phyloP scores from a whole-genome alignment of 2,888 invertebrate genomes.

The Resseliella maxima region DNA sequence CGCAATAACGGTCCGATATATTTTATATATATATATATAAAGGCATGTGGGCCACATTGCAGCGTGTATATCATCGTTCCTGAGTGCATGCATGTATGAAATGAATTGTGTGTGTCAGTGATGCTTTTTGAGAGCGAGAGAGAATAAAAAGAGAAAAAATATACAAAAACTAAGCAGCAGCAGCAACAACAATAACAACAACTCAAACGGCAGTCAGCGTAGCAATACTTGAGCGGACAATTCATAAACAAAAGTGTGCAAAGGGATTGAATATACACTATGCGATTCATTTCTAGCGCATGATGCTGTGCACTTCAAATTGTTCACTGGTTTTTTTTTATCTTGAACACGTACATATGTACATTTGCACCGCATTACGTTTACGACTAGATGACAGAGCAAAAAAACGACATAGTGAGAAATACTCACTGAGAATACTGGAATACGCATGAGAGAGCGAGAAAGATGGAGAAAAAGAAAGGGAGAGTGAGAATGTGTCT shows the following conservation, averaged over 20 bases:
- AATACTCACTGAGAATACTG: no score
- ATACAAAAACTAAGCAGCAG: not conserved
- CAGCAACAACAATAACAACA: not conserved
- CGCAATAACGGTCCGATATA: conserved; percentile 37
- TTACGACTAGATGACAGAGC: not conserved
- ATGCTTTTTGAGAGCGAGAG: not conserved
- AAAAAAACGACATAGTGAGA: not conserved
- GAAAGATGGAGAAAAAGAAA: not conserved
- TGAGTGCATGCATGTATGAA: not conserved
- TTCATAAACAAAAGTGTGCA: conserved; percentile 32
- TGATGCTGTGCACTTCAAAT: conserved; percentile 11
- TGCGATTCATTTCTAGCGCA: not conserved
- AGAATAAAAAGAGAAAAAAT: not conserved
- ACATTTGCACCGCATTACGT: conserved; percentile 30
- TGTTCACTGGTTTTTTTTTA: conserved; percentile 35
- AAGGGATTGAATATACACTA: conserved; percentile 31
- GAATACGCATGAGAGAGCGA: no score
- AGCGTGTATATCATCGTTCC: not conserved
- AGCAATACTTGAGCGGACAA: conserved; percentile 20
- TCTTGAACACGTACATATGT: conserved; percentile 31
- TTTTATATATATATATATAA: not conserved
- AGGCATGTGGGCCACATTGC: conserved; percentile 39
- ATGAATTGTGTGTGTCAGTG: conserved; percentile 42
- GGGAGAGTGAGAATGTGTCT: not conserved
- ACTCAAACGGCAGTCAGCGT: not conserved